phyloP scores from a whole-genome alignment of 2,888 invertebrate species.

The Tenthredo notha region DNA sequence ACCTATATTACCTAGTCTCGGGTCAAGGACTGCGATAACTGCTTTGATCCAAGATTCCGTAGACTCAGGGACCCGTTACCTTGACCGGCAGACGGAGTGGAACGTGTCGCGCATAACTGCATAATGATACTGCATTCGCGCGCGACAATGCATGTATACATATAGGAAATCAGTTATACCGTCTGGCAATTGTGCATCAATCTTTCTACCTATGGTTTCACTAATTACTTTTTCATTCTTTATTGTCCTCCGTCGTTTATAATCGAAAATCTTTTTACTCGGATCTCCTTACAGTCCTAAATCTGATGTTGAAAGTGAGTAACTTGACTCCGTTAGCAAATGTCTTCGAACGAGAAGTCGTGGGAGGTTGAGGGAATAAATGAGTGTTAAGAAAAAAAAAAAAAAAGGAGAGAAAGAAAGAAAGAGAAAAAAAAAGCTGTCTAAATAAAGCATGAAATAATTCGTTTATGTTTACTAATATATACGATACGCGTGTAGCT shows the following conservation, averaged over 20 bases:
- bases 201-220: no score
- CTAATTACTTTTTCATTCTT: neutral
- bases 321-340: conserved; percentile 21
- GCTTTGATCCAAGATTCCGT: conserved; percentile 48
- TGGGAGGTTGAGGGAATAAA: neutral
- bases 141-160: conserved; percentile 30
- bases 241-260: neutral
- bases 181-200: neutral
- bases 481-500: conserved; percentile 6
- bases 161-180: conserved; percentile 8
- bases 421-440: neutral
- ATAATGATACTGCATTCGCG: conserved; percentile 40
- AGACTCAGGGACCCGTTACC: conserved; percentile 52
- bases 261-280: neutral
- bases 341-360: neutral
- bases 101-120: conserved; percentile 53
- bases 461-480: neutral
- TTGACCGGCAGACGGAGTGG: conserved; percentile 52
- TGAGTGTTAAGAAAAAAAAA: neutral
- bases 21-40: conserved; percentile 47
- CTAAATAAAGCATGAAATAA: neutral
- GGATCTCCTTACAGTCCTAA: neutral
- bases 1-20: conserved; percentile 42
- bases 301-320: neutral
- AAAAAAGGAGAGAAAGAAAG: neutral